Percentiles rank a stretch among this genome's conserved stretches.
These are phyloP conservation scores for Drosophila subquinaria DNA, from an alignment of 2,888 invertebrate genomes.

Conservation along the genomic window DNA sequence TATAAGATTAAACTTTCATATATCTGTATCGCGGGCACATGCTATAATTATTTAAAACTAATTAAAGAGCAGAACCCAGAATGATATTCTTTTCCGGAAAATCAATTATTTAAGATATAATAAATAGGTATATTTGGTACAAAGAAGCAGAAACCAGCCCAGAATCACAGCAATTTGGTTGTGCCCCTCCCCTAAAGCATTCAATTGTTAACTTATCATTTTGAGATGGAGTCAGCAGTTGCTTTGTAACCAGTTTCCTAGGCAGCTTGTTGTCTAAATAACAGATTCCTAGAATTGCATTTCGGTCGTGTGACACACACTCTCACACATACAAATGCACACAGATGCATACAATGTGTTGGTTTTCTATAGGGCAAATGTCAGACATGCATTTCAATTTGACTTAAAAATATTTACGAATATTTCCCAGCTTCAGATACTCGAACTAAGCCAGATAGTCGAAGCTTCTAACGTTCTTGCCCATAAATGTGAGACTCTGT, in stretches of 20 bases:
- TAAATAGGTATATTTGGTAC: no score
- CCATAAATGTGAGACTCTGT: slow-evolving; percentile 43
- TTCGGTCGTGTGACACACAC: slow-evolving; percentile 15
- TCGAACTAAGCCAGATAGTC: not conserved
- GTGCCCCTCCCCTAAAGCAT: slow-evolving; percentile 46
- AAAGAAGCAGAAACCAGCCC: no score
- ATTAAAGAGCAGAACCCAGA: no score
- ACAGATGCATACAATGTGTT: not conserved
- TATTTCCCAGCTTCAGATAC: slow-evolving; percentile 21
- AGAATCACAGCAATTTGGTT: not conserved
- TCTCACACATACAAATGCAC: not conserved
- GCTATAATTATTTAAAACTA: no score
- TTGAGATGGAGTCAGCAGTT: slow-evolving; percentile 9
- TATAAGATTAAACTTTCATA: no score
- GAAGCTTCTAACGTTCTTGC: not conserved
- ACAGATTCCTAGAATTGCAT: slow-evolving; percentile 54
- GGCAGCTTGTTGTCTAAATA: slow-evolving; percentile 17
- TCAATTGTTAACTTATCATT: slow-evolving; percentile 67
- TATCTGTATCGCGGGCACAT: no score
- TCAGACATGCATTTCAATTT: slow-evolving; percentile 62
- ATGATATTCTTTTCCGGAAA: no score
- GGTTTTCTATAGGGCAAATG: slow-evolving; percentile 32
- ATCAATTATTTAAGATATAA: no score
- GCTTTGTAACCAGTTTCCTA: not conserved
- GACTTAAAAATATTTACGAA: slow-evolving; percentile 55